Evolutionary conservation across 2,113 vertebrate genomes (phyloP).

Genomic region (Nestor notabilis): DNA sequence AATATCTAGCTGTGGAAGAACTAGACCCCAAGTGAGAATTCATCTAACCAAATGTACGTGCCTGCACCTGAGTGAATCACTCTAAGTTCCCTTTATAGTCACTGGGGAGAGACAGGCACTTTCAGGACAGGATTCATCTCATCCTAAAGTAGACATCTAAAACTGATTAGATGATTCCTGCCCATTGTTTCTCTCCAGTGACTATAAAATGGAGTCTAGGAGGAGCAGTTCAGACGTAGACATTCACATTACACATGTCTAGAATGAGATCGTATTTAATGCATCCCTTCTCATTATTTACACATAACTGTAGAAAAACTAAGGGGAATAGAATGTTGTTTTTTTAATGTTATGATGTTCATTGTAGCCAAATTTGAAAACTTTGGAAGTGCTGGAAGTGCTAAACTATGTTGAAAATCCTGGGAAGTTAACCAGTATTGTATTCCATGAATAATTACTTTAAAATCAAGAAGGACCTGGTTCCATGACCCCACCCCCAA

Average conservation of each 20-base stretch:
- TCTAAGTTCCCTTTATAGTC: slow-evolving; percentile 9
- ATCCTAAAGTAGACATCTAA: neutral
- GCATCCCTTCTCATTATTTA: slow-evolving; percentile 50
- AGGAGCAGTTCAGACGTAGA: slow-evolving; percentile 18
- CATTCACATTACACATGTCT: neutral
- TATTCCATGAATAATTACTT: neutral
- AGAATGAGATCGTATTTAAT: slow-evolving; percentile 2
- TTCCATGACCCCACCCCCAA: neutral
- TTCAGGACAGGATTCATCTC: slow-evolving; percentile 33
- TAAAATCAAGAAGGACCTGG: neutral
- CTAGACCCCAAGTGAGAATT: neutral
- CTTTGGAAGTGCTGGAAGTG: neutral
- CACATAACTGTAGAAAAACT: slow-evolving; percentile 7
- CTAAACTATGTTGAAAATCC: neutral
- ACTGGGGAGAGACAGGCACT: neutral
- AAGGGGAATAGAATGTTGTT: neutral
- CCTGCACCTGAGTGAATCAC: slow-evolving; percentile 13
- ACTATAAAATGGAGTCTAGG: neutral
- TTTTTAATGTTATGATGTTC: neutral
- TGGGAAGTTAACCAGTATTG: neutral
- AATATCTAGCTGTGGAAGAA: neutral
- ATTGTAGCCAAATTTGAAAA: neutral
- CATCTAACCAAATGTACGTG: neutral
- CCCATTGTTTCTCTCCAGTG: neutral
- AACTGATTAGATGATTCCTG: slow-evolving; percentile 4